Evolutionary conservation across 2,113 vertebrate species (phyloP).

Genomic region (Cryptomyrus ogoouensis): DNA sequence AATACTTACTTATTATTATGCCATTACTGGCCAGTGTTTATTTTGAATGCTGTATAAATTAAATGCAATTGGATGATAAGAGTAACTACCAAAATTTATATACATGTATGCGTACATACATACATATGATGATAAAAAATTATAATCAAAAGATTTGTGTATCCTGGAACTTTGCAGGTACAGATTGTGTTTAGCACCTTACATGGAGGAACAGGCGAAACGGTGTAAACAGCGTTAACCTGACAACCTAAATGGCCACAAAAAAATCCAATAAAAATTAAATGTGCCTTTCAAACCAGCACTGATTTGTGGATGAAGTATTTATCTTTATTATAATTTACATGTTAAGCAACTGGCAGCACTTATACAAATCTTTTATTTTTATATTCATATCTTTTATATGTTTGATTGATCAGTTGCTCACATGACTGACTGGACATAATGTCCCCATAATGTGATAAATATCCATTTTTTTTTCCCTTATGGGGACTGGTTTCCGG

Average conservation of each 20-base stretch:
- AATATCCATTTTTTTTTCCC: no score
- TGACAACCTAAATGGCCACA: neutral
- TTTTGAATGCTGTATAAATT: neutral
- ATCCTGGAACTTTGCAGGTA: neutral
- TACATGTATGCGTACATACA: neutral
- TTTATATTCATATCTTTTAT: neutral
- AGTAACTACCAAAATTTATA: neutral
- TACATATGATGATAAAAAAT: neutral
- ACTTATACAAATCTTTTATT: neutral
- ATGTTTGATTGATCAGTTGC: neutral
- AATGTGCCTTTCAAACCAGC: neutral
- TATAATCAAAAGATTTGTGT: neutral
- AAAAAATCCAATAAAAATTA: neutral
- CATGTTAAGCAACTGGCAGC: neutral
- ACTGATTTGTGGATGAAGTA: neutral
- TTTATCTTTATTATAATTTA: neutral
- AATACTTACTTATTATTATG: neutral
- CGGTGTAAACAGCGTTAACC: neutral
- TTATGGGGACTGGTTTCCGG: no score
- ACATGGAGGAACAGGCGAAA: neutral
- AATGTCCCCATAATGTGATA: no score
- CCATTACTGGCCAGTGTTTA: neutral
- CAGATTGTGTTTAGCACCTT: neutral
- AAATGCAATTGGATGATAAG: neutral
- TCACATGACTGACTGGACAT: neutral